phyloP scores from a whole-genome alignment of 1,140 invertebrate species.

The Bombus picipes region DNA sequence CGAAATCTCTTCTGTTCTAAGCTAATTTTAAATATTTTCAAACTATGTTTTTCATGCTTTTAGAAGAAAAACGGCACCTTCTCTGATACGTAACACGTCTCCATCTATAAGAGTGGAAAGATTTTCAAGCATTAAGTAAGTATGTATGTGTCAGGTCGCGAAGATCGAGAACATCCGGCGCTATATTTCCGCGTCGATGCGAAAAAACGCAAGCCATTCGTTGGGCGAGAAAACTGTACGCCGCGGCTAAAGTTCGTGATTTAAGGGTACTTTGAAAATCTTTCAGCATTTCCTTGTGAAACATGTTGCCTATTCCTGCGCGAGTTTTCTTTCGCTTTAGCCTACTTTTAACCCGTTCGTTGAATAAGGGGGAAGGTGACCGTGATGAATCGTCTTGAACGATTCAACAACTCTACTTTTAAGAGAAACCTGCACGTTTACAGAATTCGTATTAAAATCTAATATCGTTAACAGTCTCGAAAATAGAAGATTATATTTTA shows the following conservation, averaged over 20 bases:
- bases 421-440: neutral
- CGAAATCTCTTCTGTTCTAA: too few relatives aligned
- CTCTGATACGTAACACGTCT: neutral
- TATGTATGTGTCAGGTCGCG: neutral
- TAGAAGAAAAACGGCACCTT: neutral
- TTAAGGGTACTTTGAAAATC: constrained; percentile 29
- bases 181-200: constrained; percentile 2
- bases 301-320: neutral
- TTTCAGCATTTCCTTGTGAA: neutral
- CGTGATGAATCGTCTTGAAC: neutral
- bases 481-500: neutral
- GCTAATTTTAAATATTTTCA: neutral
- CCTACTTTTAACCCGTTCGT: constrained; percentile 6
- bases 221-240: neutral
- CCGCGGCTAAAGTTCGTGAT: constrained; percentile 17
- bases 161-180: constrained; percentile 12
- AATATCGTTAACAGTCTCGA: neutral
- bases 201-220: neutral
- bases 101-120: neutral
- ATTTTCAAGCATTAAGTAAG: neutral
- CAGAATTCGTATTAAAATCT: neutral
- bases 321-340: constrained; percentile 19
- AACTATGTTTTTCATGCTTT: neutral
- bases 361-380: neutral
- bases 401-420: neutral